phyloP scores from a whole-genome alignment of 2,888 invertebrate species.

The Allolobophora icterica region DNA sequence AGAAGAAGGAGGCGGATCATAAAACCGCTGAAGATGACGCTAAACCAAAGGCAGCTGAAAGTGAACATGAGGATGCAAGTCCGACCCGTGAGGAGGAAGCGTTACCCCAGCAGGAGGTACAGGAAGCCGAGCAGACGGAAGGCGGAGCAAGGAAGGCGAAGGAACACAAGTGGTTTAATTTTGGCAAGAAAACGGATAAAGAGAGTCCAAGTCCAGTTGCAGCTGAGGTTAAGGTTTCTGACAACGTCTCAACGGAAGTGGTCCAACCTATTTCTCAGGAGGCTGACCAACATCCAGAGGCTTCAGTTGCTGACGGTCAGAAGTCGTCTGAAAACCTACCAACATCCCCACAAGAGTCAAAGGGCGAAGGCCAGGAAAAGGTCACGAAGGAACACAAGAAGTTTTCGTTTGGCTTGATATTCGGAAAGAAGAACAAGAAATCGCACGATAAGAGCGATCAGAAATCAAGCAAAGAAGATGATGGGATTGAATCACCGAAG shows the following conservation, averaged over 20 bases:
- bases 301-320: not conserved
- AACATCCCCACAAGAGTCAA: not conserved
- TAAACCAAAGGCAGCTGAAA: not conserved
- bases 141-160: not conserved
- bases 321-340: not conserved
- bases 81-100: not conserved
- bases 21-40: not conserved
- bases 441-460: not conserved
- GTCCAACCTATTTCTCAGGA: not conserved
- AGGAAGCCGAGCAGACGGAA: not conserved
- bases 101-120: not conserved
- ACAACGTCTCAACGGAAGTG: not conserved
- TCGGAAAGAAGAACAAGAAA: slow-evolving; percentile 25
- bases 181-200: slow-evolving; percentile 19
- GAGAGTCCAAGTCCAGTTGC: not conserved
- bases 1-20: not conserved
- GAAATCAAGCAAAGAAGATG: not conserved
- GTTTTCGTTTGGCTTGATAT: slow-evolving; percentile 31
- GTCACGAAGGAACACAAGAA: slow-evolving; percentile 25
- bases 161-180: slow-evolving; percentile 32
- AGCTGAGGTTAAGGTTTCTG: not conserved
- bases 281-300: not conserved
- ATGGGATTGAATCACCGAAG: not conserved
- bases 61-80: not conserved
- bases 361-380: not conserved